These are phyloP conservation scores for Phaethornis superciliosus DNA, from an alignment of 2,113 vertebrate species.

Conservation along the genomic window DNA sequence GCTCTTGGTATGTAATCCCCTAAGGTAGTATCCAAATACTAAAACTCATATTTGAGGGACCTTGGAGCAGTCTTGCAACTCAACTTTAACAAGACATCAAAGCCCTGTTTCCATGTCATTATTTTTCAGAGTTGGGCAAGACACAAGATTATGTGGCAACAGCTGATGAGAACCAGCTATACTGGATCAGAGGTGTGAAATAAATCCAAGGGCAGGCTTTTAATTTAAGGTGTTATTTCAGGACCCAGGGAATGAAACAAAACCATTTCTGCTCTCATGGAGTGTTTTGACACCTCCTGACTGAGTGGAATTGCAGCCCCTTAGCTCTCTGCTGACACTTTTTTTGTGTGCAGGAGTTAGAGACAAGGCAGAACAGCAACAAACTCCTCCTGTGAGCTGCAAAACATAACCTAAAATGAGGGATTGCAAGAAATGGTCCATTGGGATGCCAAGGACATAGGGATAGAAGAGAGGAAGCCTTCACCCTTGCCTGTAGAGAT, in stretches of 20 bases:
- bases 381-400: background rate
- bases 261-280: background rate
- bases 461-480: background rate
- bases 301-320: background rate
- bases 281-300: background rate
- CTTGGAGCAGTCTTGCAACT: background rate
- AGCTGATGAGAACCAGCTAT: conserved; percentile 17
- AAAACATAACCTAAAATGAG: background rate
- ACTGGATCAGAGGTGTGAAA: conserved; percentile 12
- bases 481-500: background rate
- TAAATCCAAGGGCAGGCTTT: background rate
- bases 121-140: conserved; percentile 26
- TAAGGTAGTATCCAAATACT: background rate
- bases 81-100: background rate
- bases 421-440: background rate
- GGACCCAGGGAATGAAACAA: background rate
- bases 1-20: background rate
- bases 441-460: background rate
- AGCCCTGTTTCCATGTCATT: background rate
- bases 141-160: conserved; percentile 2
- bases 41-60: background rate
- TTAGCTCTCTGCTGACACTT: background rate
- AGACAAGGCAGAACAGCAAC: background rate
- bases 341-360: background rate
- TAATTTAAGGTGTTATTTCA: background rate